Base-by-base conservation (phyloP, 2,113 vertebrate genomes). In the Labeo catla region DNA sequence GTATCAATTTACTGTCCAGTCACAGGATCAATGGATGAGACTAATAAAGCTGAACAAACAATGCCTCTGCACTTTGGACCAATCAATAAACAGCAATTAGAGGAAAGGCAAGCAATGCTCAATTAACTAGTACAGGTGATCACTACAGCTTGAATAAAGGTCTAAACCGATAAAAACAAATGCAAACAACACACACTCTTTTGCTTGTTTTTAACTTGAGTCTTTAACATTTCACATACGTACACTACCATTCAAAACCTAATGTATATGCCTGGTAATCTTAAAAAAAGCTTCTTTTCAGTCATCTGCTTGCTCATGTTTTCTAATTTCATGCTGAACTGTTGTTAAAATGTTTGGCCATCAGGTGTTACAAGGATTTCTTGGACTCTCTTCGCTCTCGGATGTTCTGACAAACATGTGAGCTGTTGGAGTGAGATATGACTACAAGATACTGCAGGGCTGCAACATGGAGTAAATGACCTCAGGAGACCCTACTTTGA, bases 21-120 rank as follows among this genome's bases (percentile, higher is more conserved):
- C 49, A 43, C 28, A 65, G 9, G 82, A 84, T 87, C 82, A 36
- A 87, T 82, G 43, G 3, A 66, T 61, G 43, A 50, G 50, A 39
- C 23, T 59, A 63, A 84, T 52, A 54, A n/a, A 43, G 23, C 57
- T 50, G 50, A 89, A 52, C 8, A 39, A 76, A 82, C 50, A 81
- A 21, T 28, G 45, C 79, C 21, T 47, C 16, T 63, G 84, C 36
- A 52, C 76, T 23, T 59, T 76, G 15, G 15, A 43, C 54, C 34
- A 85, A 85, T 87, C 83, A 66, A 87, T 89, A 66, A 87, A 81
- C n/a, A 73, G 85, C 85, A 85, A 87, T 84, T 87, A 89, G 34
- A 76, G 57, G 21, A 59, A 43, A 85, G 57, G 8, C 70, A 36
- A 23, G 12, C 36, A 34, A 43, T 73, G 66, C 63, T 76, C 11